Conservation (phyloP, 2,797 vertebrate genomes). For the Sardinella longiceps region DNA sequence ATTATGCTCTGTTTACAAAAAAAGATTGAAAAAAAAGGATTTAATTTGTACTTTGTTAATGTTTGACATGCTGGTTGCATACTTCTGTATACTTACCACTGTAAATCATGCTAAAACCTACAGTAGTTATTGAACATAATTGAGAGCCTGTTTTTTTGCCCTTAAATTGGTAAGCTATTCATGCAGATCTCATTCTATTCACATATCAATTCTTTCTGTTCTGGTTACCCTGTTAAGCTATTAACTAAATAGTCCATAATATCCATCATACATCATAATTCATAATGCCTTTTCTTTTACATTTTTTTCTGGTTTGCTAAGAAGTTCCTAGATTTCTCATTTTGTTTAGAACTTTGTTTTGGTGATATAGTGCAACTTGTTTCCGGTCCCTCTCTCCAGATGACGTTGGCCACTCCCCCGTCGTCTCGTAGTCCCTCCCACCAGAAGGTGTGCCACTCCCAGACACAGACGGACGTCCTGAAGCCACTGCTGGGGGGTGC, state of each 20-base stretch:
- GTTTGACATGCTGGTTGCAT: not conserved
- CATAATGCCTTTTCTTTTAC: too few relatives aligned
- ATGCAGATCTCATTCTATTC: too few relatives aligned
- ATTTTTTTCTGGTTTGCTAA: too few relatives aligned
- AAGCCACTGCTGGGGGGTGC: constrained; percentile 75
- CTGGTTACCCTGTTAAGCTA: not conserved
- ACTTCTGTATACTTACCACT: not conserved
- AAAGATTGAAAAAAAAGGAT: too few relatives aligned
- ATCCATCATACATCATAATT: too few relatives aligned
- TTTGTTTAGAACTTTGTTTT: too few relatives aligned
- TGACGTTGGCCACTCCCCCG: constrained; percentile 75
- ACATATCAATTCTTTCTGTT: not conserved
- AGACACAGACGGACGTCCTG: constrained; percentile 78
- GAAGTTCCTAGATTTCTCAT: too few relatives aligned
- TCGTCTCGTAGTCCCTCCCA: constrained; percentile 73
- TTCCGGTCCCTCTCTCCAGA: constrained; percentile 44
- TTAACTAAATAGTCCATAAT: not conserved
- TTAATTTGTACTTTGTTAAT: not conserved
- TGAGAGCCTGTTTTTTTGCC: not conserved
- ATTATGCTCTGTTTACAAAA: not conserved
- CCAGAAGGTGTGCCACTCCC: constrained; percentile 79
- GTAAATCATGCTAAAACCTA: not conserved
- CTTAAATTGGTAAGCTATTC: too few relatives aligned
- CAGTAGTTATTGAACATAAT: not conserved
- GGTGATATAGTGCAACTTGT: too few relatives aligned